These are phyloP conservation scores for Acleris cristana DNA, from an alignment of 2,888 invertebrate genomes.

Conservation along the genomic window DNA sequence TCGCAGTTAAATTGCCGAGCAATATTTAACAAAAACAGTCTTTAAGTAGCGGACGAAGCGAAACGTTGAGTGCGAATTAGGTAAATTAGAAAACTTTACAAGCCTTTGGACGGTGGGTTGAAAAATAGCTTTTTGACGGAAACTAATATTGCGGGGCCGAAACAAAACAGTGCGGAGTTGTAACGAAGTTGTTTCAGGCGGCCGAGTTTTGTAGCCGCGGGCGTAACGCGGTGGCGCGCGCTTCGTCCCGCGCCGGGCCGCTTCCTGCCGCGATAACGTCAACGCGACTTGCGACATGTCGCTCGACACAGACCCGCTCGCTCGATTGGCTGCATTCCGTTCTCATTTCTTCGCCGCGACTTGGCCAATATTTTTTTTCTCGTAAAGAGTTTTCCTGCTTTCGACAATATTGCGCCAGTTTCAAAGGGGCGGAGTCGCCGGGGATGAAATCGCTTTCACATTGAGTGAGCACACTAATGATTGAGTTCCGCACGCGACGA, in stretches of 20 bases:
- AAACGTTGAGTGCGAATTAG: conserved; percentile 73
- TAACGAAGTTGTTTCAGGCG: conserved; percentile 79
- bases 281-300: conserved; percentile 67
- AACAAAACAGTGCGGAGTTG: conserved; percentile 78
- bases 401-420: conserved; percentile 81
- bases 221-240: conserved; percentile 57
- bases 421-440: conserved; percentile 73
- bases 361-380: conserved; percentile 71
- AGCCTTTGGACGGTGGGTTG: conserved; percentile 75
- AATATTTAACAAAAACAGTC: conserved; percentile 62
- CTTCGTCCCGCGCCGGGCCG: conserved; percentile 55
- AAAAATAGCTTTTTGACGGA: conserved; percentile 82
- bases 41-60: conserved; percentile 57
- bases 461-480: conserved; percentile 83
- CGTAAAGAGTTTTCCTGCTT: conserved; percentile 79
- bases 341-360: conserved; percentile 73
- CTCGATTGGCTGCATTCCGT: conserved; percentile 76
- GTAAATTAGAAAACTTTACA: conserved; percentile 81
- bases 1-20: conserved; percentile 51
- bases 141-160: conserved; percentile 80
- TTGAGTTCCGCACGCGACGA: conserved; percentile 74
- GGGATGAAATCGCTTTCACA: conserved; percentile 81
- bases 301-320: conserved; percentile 66
- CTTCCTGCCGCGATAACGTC: conserved; percentile 56
- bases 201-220: conserved; percentile 71